phyloP scores from a whole-genome alignment of 2,888 invertebrate species.

The Ophioninae sp. region DNA sequence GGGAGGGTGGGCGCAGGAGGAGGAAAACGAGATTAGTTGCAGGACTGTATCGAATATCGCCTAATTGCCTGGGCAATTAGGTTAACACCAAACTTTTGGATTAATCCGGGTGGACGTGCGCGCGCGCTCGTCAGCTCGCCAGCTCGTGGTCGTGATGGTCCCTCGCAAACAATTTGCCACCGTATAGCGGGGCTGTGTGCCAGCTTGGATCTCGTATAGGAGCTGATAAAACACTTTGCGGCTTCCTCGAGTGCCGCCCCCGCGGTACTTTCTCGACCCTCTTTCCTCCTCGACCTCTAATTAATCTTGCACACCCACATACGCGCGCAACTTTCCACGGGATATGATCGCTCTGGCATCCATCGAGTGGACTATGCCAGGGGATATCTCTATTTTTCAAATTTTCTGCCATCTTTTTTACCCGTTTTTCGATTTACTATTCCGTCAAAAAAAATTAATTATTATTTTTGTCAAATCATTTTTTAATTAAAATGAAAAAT shows the following conservation, averaged over 20 bases:
- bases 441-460: not conserved
- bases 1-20: not conserved
- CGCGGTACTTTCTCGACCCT: not conserved
- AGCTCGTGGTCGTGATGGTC: not conserved
- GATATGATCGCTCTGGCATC: too few relatives aligned
- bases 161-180: not conserved
- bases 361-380: too few relatives aligned
- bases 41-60: constrained; percentile 22
- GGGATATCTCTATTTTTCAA: too few relatives aligned
- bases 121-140: constrained; percentile 1
- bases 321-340: not conserved
- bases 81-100: constrained; percentile 73
- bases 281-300: not conserved
- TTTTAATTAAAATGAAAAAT: too few relatives aligned
- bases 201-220: not conserved
- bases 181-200: not conserved
- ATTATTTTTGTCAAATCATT: not conserved
- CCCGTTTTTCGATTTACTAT: too few relatives aligned
- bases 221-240: constrained; percentile 13
- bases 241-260: not conserved
- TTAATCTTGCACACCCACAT: not conserved
- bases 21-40: constrained; percentile 40
- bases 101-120: constrained; percentile 65
- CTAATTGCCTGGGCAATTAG: constrained; percentile 70
- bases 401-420: too few relatives aligned